Conservation (phyloP, 2,797 vertebrate species). For the Salarias fasciatus region DNA sequence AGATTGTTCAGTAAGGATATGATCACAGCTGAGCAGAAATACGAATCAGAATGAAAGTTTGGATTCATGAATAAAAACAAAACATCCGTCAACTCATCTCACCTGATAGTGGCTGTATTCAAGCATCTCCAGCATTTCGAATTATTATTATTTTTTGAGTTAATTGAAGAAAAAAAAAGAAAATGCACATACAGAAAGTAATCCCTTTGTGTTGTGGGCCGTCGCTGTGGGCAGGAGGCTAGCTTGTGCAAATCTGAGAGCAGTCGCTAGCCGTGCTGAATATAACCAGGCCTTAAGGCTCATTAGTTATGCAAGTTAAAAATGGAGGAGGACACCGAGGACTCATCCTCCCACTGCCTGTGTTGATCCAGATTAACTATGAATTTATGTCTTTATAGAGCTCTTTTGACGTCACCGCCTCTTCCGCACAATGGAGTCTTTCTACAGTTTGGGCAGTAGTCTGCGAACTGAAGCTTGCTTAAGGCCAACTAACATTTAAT, state of each 20-base stretch:
- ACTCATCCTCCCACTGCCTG: constrained; percentile 80
- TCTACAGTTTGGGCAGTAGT: constrained; percentile 88
- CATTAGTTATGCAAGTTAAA: constrained; percentile 93
- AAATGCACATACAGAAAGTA: constrained; percentile 47
- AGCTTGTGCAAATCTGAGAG: constrained; percentile 61
- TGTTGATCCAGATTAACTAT: constrained; percentile 87
- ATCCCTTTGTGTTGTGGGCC: constrained; percentile 71
- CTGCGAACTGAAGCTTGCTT: constrained; percentile 91
- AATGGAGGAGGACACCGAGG: constrained; percentile 81
- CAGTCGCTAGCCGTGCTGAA: constrained; percentile 70
- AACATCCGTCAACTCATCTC: constrained; percentile 69
- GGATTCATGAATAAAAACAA: neutral
- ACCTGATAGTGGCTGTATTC: constrained; percentile 99
- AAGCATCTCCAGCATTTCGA: constrained; percentile 95
- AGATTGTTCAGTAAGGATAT: too few species aligned
- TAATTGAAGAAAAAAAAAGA: constrained; percentile 32
- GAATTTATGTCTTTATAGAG: constrained; percentile 87
- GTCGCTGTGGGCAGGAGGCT: constrained; percentile 36
- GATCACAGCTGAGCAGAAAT: too few species aligned
- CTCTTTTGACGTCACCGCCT: constrained; percentile 93
- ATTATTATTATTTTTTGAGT: constrained; percentile 30
- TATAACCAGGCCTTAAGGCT: constrained; percentile 86
- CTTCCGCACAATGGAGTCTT: constrained; percentile 90
- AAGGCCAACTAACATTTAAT: constrained; percentile 93
- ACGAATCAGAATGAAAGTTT: neutral